Conservation (phyloP, 2,888 invertebrate genomes). For the Linyphia triangularis region DNA sequence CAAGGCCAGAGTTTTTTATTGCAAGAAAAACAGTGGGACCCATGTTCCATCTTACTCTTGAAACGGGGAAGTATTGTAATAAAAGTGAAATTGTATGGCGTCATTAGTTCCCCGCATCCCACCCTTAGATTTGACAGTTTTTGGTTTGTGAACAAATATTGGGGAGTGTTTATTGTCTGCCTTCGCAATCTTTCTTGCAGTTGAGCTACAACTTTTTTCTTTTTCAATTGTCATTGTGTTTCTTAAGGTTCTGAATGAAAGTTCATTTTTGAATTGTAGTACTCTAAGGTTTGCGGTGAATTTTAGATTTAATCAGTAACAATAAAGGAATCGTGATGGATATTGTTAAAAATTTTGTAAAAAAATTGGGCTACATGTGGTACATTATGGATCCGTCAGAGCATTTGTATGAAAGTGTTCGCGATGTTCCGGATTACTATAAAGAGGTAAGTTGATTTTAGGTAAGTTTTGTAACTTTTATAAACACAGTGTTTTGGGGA, state of each 20-base stretch:
- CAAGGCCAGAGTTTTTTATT: conserved; percentile 7
- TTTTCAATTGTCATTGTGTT: neutral
- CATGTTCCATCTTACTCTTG: neutral
- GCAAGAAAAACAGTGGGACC: neutral
- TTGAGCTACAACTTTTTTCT: neutral
- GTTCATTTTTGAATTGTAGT: neutral
- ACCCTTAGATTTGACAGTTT: neutral
- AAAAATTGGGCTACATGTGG: conserved; percentile 59
- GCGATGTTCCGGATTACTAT: conserved; percentile 65
- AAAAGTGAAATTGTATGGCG: neutral
- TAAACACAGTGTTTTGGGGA: too few species aligned
- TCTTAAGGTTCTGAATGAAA: neutral
- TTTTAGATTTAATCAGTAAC: neutral
- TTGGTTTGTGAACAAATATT: conserved; percentile 10
- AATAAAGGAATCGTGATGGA: conserved; percentile 15
- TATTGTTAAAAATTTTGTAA: neutral
- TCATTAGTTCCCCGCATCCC: neutral
- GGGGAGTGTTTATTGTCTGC: neutral
- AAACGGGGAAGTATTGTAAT: neutral
- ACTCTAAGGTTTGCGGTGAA: neutral
- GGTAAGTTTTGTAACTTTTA: too few species aligned
- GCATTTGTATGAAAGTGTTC: conserved; percentile 49
- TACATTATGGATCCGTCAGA: conserved; percentile 60
- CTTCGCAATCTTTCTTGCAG: neutral
- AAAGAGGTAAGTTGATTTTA: conserved; percentile 56